A percentile compares a stretch with the other conserved stretches of the same genome.
Evolutionary conservation across 2,113 vertebrate species (phyloP).

Genomic region (Vicugna pacos): DNA sequence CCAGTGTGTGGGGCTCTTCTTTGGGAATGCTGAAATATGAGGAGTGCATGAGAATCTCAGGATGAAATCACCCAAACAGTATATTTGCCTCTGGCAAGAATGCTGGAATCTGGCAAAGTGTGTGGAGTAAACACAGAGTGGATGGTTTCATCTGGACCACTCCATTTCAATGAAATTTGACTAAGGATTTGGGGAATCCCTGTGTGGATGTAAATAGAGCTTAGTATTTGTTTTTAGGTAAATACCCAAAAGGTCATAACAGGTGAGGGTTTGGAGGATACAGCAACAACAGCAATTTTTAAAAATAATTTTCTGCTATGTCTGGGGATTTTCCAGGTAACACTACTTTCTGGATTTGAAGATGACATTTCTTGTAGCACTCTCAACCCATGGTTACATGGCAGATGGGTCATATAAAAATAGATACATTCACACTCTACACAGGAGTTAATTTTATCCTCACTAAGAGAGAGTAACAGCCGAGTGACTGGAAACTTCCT

Average conservation of each 20-base stretch:
- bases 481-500: not conserved
- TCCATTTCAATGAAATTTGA: constrained; percentile 45
- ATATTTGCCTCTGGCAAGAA: constrained; percentile 24
- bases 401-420: not conserved
- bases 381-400: not conserved
- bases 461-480: not conserved
- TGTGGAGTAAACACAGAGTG: constrained; percentile 6
- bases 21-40: not conserved
- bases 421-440: not conserved
- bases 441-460: not conserved
- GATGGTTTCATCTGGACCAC: not conserved
- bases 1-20: not conserved
- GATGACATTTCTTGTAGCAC: not conserved
- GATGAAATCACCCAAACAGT: not conserved
- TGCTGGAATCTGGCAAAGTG: not conserved
- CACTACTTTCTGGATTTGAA: constrained; percentile 4
- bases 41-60: not conserved
- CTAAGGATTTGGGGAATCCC: constrained; percentile 70
- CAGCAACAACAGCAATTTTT: not conserved
- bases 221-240: constrained; percentile 68
- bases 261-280: not conserved
- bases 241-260: constrained; percentile 40
- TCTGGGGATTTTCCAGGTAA: not conserved
- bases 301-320: too few relatives aligned
- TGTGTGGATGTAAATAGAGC: constrained; percentile 52